phyloP scores from a whole-genome alignment of 2,888 invertebrate species.

The Metellina segmentata region DNA sequence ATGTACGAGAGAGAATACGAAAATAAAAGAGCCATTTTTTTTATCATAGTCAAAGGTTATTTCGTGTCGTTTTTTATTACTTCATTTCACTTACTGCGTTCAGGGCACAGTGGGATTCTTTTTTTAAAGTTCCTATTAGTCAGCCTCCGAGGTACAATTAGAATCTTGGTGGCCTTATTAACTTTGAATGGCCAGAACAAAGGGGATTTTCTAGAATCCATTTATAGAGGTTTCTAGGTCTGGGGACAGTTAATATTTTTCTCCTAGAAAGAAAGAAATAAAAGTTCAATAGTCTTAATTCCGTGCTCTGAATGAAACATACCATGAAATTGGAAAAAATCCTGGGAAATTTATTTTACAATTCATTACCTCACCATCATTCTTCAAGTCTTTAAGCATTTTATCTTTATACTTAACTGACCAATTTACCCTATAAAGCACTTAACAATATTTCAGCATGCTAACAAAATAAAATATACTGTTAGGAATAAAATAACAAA shows the following conservation, averaged over 20 bases:
- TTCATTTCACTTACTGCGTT: conserved; percentile 5
- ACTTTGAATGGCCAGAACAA: not conserved
- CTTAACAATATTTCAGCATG: no score
- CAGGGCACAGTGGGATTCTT: not conserved
- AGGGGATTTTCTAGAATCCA: not conserved
- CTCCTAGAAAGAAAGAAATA: not conserved
- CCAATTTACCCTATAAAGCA: no score
- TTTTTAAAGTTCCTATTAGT: not conserved
- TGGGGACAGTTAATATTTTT: not conserved
- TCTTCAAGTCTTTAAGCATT: no score
- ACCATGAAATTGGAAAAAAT: not conserved
- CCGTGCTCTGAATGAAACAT: not conserved
- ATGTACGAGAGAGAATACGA: conserved; percentile 30
- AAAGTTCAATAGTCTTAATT: not conserved
- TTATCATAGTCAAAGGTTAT: conserved; percentile 38
- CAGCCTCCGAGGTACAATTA: conserved; percentile 7
- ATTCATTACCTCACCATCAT: no score
- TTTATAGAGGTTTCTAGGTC: not conserved
- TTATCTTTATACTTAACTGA: no score
- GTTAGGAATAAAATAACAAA: no score
- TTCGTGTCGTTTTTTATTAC: conserved; percentile 43
- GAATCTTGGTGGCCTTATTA: conserved; percentile 9
- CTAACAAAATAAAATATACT: no score
- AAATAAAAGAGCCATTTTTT: conserved; percentile 37
- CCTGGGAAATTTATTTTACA: not conserved